Conservation (phyloP, 2,888 invertebrate species). For the Erebia ligea region DNA sequence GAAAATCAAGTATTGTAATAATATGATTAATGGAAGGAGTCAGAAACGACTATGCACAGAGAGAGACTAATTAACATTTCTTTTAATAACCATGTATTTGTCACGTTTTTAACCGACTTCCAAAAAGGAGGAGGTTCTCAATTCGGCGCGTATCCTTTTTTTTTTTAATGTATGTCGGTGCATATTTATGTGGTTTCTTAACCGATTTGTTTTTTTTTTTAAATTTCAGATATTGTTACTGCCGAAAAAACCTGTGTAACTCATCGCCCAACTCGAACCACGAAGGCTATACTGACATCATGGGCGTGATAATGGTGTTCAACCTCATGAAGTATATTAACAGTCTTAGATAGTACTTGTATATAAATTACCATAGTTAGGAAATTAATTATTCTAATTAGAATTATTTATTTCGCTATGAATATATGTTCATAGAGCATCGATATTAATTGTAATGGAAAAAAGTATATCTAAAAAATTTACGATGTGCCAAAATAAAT, state of each 20-base stretch:
- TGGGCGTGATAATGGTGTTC: conserved; percentile 85
- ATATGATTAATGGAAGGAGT: no score
- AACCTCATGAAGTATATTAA: conserved; percentile 85
- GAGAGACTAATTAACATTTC: not conserved
- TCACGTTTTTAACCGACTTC: not conserved
- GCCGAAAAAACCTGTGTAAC: conserved; percentile 89
- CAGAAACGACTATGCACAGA: not conserved
- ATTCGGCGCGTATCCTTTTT: no score
- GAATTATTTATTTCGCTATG: conserved; percentile 10
- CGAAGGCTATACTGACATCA: conserved; percentile 82
- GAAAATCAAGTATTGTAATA: no score
- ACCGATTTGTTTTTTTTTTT: no score
- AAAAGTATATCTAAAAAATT: not conserved
- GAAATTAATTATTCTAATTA: conserved; percentile 11
- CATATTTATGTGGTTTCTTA: no score
- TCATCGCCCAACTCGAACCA: conserved; percentile 74
- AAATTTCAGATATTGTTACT: conserved; percentile 89
- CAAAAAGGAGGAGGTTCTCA: no score
- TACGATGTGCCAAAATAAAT: no score
- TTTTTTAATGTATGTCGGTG: no score
- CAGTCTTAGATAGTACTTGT: conserved; percentile 70
- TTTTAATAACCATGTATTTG: not conserved
- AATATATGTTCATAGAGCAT: not conserved
- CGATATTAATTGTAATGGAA: not conserved
- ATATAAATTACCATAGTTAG: conserved; percentile 9